phyloP scores from a whole-genome alignment of 2,113 vertebrate genomes.

The Mungos mungo region DNA sequence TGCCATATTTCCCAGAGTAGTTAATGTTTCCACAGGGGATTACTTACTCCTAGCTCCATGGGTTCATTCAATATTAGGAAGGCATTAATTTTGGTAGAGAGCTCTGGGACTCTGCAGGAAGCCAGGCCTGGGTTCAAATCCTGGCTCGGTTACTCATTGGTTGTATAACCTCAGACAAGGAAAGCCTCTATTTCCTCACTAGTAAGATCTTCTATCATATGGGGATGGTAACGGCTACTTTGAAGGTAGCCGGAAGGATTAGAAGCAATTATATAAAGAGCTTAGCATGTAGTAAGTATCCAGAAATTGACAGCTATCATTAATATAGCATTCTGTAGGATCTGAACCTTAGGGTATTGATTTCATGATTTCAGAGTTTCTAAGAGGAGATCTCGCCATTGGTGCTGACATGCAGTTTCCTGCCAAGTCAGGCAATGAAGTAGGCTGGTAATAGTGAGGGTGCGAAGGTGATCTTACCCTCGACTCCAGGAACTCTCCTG shows the following conservation, averaged over 20 bases:
- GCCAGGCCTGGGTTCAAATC: constrained; percentile 30
- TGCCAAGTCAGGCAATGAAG: neutral
- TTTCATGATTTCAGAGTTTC: neutral
- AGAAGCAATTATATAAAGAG: neutral
- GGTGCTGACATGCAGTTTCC: neutral
- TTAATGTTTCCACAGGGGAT: neutral
- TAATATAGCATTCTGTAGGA: neutral
- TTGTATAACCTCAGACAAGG: neutral
- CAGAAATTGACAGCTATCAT: neutral
- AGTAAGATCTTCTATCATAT: neutral
- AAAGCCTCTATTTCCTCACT: neutral
- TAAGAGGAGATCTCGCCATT: neutral
- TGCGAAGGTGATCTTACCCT: neutral
- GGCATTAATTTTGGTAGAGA: neutral
- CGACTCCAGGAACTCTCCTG: neutral
- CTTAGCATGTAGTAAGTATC: neutral
- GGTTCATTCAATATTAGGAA: neutral
- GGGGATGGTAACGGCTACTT: neutral
- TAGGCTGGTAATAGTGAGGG: neutral
- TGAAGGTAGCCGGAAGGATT: constrained; percentile 6
- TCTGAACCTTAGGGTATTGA: neutral
- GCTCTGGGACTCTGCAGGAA: neutral
- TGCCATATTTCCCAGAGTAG: rapidly evolving
- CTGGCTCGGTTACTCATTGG: neutral
- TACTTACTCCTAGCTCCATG: neutral